Evolutionary conservation across 2,797 vertebrate genomes (phyloP).

Genomic region (Coranthus polyacanthus): DNA sequence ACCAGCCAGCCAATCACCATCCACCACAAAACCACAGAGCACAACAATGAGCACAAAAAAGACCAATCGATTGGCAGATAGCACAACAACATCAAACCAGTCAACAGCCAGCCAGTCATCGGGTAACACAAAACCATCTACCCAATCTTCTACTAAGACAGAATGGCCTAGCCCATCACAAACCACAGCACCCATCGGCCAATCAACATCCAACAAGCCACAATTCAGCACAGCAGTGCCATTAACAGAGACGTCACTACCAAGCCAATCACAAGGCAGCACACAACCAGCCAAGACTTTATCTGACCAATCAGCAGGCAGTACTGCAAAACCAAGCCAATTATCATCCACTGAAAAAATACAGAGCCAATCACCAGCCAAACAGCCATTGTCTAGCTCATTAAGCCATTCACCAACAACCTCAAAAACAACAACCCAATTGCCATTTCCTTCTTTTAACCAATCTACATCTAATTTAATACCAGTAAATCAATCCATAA

Average conservation of each 20-base stretch:
- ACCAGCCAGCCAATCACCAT: neutral
- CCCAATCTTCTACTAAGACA: neutral
- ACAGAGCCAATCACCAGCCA: slow-evolving; percentile 20
- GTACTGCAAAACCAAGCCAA: slow-evolving; percentile 18
- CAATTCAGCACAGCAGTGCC: neutral
- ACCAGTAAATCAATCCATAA: slow-evolving; percentile 6
- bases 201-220: neutral
- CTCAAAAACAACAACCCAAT: neutral
- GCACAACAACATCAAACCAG: neutral
- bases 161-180: neutral
- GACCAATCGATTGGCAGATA: neutral
- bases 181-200: neutral
- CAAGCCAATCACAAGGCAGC: slow-evolving; percentile 7
- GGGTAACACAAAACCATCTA: neutral
- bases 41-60: neutral
- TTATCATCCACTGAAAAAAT: slow-evolving; percentile 14
- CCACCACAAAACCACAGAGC: neutral
- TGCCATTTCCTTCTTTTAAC: neutral
- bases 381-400: neutral
- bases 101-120: neutral
- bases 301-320: slow-evolving; percentile 7
- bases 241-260: neutral
- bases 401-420: slow-evolving; percentile 15
- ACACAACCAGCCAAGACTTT: neutral
- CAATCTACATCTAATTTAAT: slow-evolving; percentile 4